Percentiles rank a stretch among this genome's conserved stretches.
These are phyloP conservation scores for Creontiades dilutus DNA, from an alignment of 2,888 invertebrate species.

Conservation along the genomic window DNA sequence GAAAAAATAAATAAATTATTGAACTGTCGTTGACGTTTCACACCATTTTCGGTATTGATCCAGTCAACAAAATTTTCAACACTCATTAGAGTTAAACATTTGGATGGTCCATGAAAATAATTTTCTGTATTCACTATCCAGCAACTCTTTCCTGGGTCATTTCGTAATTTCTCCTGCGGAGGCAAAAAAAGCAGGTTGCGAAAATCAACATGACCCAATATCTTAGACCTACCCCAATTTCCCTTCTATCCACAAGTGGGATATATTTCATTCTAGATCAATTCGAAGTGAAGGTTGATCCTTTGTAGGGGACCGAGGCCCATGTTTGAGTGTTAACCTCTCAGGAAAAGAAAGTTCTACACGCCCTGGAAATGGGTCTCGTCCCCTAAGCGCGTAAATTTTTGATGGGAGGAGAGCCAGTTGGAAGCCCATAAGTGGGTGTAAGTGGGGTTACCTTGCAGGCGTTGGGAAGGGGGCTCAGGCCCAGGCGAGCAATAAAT, in stretches of 20 bases:
- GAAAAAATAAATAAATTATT: too few relatives aligned
- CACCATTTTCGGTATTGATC: too few relatives aligned
- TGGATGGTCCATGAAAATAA: too few relatives aligned
- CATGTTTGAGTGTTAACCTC: slow-evolving; percentile 28
- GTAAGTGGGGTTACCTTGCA: slow-evolving; percentile 47
- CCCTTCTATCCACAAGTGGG: neutral
- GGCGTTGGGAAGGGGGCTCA: slow-evolving; percentile 19
- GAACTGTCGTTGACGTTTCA: too few relatives aligned
- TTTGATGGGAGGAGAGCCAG: slow-evolving; percentile 47
- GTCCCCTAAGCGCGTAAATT: slow-evolving; percentile 44
- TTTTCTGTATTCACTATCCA: too few relatives aligned
- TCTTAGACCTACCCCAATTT: too few relatives aligned
- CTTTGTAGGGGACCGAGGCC: neutral
- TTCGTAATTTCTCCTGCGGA: too few relatives aligned
- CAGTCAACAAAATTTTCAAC: too few relatives aligned
- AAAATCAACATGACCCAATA: too few relatives aligned
- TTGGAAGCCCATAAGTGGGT: slow-evolving; percentile 64
- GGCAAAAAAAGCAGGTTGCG: too few relatives aligned
- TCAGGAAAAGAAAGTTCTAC: slow-evolving; percentile 35
- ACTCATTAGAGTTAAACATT: too few relatives aligned
- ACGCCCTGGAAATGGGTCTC: slow-evolving; percentile 16
- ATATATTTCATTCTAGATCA: neutral
- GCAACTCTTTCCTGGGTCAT: too few relatives aligned
- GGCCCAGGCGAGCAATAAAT: slow-evolving; percentile 45
- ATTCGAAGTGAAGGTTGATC: neutral